phyloP scores from a whole-genome alignment of 2,888 invertebrate species.

The Hermaeophaga mercurialis region DNA sequence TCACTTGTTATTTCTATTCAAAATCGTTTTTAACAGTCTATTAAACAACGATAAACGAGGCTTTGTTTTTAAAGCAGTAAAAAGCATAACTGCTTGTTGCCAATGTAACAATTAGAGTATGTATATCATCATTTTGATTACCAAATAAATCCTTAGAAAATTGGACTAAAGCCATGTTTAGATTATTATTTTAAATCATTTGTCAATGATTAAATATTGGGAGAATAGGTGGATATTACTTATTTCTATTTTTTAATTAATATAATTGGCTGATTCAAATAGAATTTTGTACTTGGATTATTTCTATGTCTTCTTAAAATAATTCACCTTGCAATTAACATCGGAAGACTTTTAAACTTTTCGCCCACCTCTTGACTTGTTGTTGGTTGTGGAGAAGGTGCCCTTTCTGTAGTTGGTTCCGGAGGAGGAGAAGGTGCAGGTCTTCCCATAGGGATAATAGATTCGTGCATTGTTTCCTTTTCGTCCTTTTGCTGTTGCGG shows the following conservation, averaged over 20 bases:
- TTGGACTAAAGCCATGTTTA: conserved; percentile 11
- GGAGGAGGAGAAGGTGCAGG: conserved; percentile 42
- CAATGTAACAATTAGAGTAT: neutral
- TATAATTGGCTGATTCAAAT: no score
- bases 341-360: conserved; percentile 43
- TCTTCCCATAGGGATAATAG: conserved; percentile 45
- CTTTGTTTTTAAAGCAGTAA: no score
- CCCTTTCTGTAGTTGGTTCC: conserved; percentile 32
- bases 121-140: neutral
- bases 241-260: no score
- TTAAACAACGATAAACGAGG: neutral
- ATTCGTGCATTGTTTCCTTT: conserved; percentile 44
- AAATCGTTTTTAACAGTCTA: neutral
- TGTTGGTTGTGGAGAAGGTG: conserved; percentile 24
- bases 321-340: conserved; percentile 51
- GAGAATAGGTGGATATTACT: no score
- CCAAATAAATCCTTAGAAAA: neutral
- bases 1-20: neutral
- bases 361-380: conserved; percentile 29
- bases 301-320: no score
- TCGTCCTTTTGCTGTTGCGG: conserved; percentile 48
- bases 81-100: no score
- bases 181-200: no score
- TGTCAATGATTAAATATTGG: no score
- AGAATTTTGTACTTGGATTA: no score